phyloP scores from a whole-genome alignment of 2,888 invertebrate species.

The Cordilura impudica region DNA sequence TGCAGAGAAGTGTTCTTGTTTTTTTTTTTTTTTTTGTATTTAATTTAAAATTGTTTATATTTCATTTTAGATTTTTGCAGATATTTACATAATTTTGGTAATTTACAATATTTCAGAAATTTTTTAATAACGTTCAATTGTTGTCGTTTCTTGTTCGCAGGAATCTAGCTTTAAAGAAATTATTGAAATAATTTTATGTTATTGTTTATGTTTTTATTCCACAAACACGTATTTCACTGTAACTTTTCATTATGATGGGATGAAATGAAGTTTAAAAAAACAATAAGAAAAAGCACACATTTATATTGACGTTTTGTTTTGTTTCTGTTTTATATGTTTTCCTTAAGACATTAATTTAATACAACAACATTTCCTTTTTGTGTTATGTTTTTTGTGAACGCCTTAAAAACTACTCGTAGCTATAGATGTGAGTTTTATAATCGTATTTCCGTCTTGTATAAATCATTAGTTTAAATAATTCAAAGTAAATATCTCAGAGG shows the following conservation, averaged over 20 bases:
- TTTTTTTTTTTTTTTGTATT: slow-evolving; percentile 4
- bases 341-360: slow-evolving; percentile 15
- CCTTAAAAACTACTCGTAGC: background rate
- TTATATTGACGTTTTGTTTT: slow-evolving; percentile 1
- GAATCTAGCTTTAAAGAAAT: slow-evolving; percentile 60
- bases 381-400: slow-evolving; percentile 5
- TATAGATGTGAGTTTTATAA: background rate
- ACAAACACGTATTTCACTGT: slow-evolving; percentile 3
- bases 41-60: slow-evolving; percentile 51
- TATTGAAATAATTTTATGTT: slow-evolving; percentile 24
- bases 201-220: slow-evolving; percentile 10
- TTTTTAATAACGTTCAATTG: slow-evolving; percentile 53
- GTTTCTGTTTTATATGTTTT: slow-evolving; percentile 43
- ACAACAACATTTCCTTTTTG: background rate
- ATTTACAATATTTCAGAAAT: slow-evolving; percentile 48
- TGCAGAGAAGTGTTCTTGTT: slow-evolving; percentile 7
- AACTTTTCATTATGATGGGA: slow-evolving; percentile 31
- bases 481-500: background rate
- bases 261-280: slow-evolving; percentile 61
- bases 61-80: slow-evolving; percentile 48
- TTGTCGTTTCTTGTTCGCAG: slow-evolving; percentile 41
- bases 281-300: slow-evolving; percentile 59
- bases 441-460: slow-evolving; percentile 7
- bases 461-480: slow-evolving; percentile 30
- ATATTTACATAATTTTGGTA: slow-evolving; percentile 51